Conservation (phyloP, 2,888 invertebrate species). For the Cantharis nigra region DNA sequence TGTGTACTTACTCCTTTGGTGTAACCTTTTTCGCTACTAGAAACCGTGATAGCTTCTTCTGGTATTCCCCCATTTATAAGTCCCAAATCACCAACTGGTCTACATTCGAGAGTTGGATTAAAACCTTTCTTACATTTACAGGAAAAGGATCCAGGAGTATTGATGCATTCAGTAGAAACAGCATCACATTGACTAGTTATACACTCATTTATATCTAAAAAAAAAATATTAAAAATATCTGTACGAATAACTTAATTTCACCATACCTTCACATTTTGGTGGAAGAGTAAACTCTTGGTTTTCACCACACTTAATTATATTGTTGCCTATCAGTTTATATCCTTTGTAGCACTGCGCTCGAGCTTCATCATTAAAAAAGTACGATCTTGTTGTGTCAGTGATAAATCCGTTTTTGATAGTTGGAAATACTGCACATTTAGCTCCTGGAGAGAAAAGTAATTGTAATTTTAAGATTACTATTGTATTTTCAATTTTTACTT, state of each 20-base stretch:
- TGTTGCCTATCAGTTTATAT: constrained; percentile 82
- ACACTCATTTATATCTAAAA: constrained; percentile 86
- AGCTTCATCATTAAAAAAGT: constrained; percentile 88
- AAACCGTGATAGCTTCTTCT: constrained; percentile 86
- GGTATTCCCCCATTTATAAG: constrained; percentile 87
- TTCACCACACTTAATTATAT: constrained; percentile 83
- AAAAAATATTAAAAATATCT: neutral
- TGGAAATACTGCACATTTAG: constrained; percentile 74
- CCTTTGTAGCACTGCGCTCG: constrained; percentile 90
- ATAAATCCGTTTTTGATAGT: constrained; percentile 86
- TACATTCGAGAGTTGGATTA: constrained; percentile 82
- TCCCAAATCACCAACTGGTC: constrained; percentile 88
- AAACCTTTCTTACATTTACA: constrained; percentile 88
- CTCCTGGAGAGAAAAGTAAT: constrained; percentile 54
- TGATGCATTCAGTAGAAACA: constrained; percentile 88
- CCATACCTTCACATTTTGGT: constrained; percentile 80
- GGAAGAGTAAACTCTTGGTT: constrained; percentile 81
- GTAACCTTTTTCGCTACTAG: constrained; percentile 81
- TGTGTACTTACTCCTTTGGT: constrained; percentile 69
- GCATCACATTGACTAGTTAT: constrained; percentile 86
- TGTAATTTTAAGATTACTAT: neutral
- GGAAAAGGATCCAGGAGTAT: constrained; percentile 85
- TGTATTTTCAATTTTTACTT: constrained; percentile 45
- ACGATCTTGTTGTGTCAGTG: constrained; percentile 75
- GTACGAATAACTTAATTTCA: neutral